Base-by-base conservation (phyloP, 2,797 vertebrate genomes). In the Siniperca obscura region DNA sequence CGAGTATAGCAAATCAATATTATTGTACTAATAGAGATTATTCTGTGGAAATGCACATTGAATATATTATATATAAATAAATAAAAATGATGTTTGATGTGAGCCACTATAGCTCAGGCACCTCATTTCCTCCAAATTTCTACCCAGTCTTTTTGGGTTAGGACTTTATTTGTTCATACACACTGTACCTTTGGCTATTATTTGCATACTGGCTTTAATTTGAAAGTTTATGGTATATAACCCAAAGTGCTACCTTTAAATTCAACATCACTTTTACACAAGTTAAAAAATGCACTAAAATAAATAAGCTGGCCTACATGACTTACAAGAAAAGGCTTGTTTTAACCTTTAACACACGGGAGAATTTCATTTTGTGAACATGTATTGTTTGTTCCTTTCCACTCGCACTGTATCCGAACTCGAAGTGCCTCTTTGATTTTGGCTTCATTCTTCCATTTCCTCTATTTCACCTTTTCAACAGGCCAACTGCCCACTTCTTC, bases 381-480 rank as follows among this genome's bases (percentile, higher is more conserved):
- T 44, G 30, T 56, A 30, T 38, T 25, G 7, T 55, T 70, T 64
- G 2, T 21, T 48, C 22, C 42, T 76, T 36, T 76, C 30, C 11
- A 53, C 22, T 55, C 7, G 1, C 22, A 38, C 13, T 52, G 13
- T 61, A 52, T 38, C 60, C 2, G 0, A 67, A 46, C 42, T 57
- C 14, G n/a, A 66, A 79, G 62, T 57, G 36, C 48, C 67, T 78
- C 36, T 83, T 75, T 69, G 17, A 82, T 68, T 64, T 62, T 7
- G 2, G 38, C 44, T 60, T 80, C 56, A 68, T 72, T 66, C 70
- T 53, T 74, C 16, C 7, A 56, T 65, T 85, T 87, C 27, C 11
- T 75, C 30, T 19, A 8, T 59, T 70, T 73, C 44, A 62, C 44
- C 8, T 62, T 68, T 53, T 57, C 48, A 50, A 2, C 7, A 5